Conservation (phyloP, 2,113 vertebrate species). For the Rhinolophus sinicus region DNA sequence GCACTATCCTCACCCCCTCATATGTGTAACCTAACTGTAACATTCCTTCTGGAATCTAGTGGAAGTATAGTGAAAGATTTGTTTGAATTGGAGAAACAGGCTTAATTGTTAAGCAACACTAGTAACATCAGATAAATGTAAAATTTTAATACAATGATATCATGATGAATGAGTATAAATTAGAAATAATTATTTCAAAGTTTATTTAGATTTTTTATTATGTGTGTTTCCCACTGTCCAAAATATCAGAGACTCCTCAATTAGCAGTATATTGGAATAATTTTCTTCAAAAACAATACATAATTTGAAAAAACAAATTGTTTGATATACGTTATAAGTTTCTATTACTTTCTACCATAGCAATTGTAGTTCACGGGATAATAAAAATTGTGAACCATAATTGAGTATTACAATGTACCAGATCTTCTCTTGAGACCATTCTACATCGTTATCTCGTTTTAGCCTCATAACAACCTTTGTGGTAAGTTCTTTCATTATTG, state of each 20-base stretch:
- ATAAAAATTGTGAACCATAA: background rate
- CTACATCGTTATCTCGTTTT: background rate
- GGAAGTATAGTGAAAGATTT: background rate
- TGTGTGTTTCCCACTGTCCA: background rate
- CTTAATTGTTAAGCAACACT: background rate
- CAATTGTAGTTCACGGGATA: background rate
- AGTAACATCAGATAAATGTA: background rate
- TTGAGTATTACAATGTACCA: background rate
- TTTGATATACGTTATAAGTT: background rate
- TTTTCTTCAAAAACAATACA: background rate
- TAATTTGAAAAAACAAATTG: conserved; percentile 7
- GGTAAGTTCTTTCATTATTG: background rate
- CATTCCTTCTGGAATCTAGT: background rate
- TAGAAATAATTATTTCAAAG: background rate
- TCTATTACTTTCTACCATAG: background rate
- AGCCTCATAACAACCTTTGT: background rate
- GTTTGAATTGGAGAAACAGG: background rate
- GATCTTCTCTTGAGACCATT: background rate
- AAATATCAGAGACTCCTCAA: background rate
- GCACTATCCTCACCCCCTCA: fast-evolving
- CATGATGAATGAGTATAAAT: background rate
- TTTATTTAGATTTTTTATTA: background rate
- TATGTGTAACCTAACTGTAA: background rate
- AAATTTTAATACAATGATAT: background rate
- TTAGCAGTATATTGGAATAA: background rate